Base-by-base conservation (phyloP, 2,888 invertebrate species). In the Conchocele bisecta region DNA sequence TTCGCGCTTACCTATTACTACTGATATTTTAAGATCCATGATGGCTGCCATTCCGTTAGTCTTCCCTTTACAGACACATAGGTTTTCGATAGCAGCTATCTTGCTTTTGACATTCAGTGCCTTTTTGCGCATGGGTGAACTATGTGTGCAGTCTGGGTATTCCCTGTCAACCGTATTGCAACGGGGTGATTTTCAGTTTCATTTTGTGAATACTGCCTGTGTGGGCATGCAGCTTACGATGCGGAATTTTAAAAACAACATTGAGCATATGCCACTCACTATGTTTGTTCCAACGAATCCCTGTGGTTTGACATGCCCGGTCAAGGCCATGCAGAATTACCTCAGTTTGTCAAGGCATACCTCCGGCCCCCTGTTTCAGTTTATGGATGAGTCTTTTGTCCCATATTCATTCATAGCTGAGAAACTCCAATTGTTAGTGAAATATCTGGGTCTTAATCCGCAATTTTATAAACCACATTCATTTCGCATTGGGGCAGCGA, bases 401-500 rank as follows among this genome's bases (percentile, higher is more conserved):
- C 4, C 46, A 15, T 46, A 46, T 46, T 5, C 46, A 4, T 46
- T 46, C 28, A 17, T 46, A 5, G 7, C 46, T 46, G 46, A 46
- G 6, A 46, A 46, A 20, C 7, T 46, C 11, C 17, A 4, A 11
- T 9, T 20, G 24, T 26, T 46, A 13, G 28, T 46, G 13, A 5
- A 4, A 17, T 46, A n/a, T 46, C 46, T 22, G 24, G 46, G 22
- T 17, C 15, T 46, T 11, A 28, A 46, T 22, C 46, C 24, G 5
- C 24, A 7, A 11, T 5, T 24, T 26, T 46, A 46, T 20, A 46
- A 46, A 22, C 46, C 46, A 6, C 46, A 46, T 20, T 46, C 46
- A 9, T 46, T 46, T 46, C 46, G 46, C 13, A 46, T 46, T 15
- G 46, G 46, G 11, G 46, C 46, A 7, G 46, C 46, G 9, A 46